Percentiles rank a stretch among this genome's conserved stretches.
Evolutionary conservation across 2,113 vertebrate species (phyloP).

Genomic region (Saccopteryx leptura): DNA sequence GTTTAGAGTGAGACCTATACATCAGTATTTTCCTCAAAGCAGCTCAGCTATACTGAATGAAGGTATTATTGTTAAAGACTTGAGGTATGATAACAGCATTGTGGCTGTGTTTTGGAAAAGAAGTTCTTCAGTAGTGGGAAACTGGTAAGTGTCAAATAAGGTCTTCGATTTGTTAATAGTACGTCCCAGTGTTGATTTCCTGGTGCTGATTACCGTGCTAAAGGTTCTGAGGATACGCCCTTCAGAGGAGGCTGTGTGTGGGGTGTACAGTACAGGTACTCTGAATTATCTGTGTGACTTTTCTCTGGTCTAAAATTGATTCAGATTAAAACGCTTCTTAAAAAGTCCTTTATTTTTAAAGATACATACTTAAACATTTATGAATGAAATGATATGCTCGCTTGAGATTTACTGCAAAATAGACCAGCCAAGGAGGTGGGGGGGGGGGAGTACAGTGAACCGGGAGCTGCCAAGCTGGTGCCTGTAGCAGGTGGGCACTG

Average conservation of each 20-base stretch:
- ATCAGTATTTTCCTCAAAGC: neutral
- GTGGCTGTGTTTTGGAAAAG: neutral
- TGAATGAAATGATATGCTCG: conserved; percentile 1
- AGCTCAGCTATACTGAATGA: conserved; percentile 17
- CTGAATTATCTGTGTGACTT: neutral
- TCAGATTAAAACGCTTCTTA: neutral
- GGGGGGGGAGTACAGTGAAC: neutral
- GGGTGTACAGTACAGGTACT: neutral
- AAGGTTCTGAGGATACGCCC: neutral
- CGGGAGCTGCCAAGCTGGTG: neutral
- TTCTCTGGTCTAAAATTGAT: conserved; percentile 31
- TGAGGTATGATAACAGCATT: neutral
- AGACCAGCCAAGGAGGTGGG: neutral
- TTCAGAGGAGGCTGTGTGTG: neutral
- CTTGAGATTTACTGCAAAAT: neutral
- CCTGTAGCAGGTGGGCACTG: neutral
- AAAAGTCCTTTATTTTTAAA: conserved; percentile 26
- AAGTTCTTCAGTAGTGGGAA: neutral
- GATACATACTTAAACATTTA: conserved; percentile 13
- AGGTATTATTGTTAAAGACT: neutral
- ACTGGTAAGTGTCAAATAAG: conserved; percentile 20
- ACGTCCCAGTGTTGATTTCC: neutral
- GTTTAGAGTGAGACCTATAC: neutral
- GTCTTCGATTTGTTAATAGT: neutral
- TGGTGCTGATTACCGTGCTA: neutral